phyloP scores from a whole-genome alignment of 2,113 vertebrate genomes.

The Ellobius talpinus region DNA sequence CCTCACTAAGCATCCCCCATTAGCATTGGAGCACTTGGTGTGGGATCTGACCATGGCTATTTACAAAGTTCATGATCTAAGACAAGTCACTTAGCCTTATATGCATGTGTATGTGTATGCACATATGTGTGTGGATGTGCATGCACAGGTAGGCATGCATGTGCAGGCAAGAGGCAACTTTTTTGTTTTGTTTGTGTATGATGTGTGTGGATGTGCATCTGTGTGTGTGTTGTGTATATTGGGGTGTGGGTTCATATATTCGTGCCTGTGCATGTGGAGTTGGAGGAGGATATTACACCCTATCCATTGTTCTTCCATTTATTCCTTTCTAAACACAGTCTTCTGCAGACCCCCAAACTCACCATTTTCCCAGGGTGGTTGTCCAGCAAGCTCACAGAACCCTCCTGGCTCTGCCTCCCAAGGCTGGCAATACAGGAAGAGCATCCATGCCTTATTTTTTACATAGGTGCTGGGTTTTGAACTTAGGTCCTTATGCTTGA shows the following conservation, averaged over 20 bases:
- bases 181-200: not conserved
- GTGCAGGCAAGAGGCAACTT: not conserved
- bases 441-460: not conserved
- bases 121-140: not conserved
- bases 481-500: not conserved
- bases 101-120: not conserved
- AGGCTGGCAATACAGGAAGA: not conserved
- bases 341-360: not conserved
- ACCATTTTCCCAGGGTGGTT: not conserved
- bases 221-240: not conserved
- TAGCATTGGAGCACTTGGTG: not conserved
- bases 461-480: not conserved
- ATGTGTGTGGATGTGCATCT: not conserved
- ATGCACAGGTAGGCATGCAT: not conserved
- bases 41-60: not conserved
- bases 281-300: not conserved
- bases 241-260: not conserved
- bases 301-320: not conserved
- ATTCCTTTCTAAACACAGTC: not conserved
- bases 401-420: not conserved
- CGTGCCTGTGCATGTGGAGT: not conserved
- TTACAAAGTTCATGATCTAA: not conserved
- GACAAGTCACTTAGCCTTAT: not conserved
- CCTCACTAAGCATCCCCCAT: not conserved
- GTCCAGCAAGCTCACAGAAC: not conserved